Evolutionary conservation across 2,113 vertebrate genomes (phyloP).

Genomic region (Phylloscopus trochilus): DNA sequence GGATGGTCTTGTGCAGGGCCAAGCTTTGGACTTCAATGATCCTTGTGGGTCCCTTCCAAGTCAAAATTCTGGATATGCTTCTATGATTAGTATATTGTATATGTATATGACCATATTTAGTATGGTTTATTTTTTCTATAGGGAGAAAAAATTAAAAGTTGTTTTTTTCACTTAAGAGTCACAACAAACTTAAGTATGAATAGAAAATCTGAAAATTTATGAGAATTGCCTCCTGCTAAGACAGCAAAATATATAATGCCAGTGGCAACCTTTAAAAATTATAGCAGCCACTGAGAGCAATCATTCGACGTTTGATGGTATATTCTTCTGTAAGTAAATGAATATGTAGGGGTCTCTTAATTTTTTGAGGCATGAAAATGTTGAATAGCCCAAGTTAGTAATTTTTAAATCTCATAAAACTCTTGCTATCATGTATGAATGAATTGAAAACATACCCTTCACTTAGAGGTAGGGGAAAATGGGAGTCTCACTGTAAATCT

Average conservation of each 20-base stretch:
- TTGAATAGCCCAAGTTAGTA: neutral
- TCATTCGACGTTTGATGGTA: neutral
- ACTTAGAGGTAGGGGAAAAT: neutral
- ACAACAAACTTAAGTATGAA: neutral
- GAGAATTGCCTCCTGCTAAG: neutral
- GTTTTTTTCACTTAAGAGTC: neutral
- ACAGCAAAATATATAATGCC: neutral
- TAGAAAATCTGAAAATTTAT: neutral
- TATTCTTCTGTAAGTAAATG: neutral
- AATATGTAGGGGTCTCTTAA: neutral
- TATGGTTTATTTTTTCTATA: too few species aligned
- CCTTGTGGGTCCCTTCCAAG: neutral
- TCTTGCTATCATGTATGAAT: neutral
- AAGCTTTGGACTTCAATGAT: too few species aligned
- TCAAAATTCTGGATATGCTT: neutral
- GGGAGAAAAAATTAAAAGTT: fast-evolving
- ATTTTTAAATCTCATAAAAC: neutral
- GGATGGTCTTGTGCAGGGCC: too few species aligned
- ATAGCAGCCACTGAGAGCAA: neutral
- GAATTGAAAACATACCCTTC: neutral
- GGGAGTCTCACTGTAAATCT: neutral
- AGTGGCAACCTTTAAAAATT: neutral
- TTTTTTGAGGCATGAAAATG: neutral
- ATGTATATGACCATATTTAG: too few species aligned
- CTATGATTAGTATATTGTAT: neutral